Conservation (phyloP, 2,113 vertebrate species). For the Uria aalge region DNA sequence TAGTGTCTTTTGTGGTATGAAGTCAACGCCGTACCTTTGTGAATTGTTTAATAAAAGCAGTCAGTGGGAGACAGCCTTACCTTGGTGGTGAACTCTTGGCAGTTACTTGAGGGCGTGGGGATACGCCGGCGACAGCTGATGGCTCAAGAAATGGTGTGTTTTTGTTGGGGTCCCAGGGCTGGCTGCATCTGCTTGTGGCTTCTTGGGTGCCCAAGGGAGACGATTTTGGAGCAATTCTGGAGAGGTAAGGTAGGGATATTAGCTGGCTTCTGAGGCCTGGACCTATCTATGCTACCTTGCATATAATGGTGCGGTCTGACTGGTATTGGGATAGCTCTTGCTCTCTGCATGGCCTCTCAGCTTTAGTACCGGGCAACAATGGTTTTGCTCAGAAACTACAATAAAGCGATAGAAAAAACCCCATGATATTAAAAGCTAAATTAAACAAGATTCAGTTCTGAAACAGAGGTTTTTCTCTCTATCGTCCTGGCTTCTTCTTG, state of each 20-base stretch:
- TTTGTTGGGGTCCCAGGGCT: neutral
- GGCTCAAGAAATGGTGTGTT: accelerated
- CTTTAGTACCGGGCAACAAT: neutral
- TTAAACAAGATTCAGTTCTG: neutral
- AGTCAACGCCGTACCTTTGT: neutral
- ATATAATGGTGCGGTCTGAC: neutral
- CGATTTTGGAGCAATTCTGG: neutral
- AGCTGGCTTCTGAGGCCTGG: neutral
- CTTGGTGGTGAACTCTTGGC: neutral
- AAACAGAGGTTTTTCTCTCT: neutral
- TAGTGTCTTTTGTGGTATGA: neutral
- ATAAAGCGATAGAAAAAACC: neutral
- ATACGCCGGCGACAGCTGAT: neutral
- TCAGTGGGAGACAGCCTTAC: neutral
- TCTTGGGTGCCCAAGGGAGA: neutral
- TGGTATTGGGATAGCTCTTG: neutral
- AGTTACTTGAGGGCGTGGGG: accelerated
- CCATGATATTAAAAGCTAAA: neutral
- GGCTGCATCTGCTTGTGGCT: neutral
- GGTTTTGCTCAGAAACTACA: neutral
- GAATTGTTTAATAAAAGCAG: neutral
- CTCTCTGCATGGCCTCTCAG: neutral
- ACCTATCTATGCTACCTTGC: neutral
- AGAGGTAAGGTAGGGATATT: neutral
- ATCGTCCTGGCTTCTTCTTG: neutral